Evolutionary conservation across 2,888 invertebrate species (phyloP), one percentile per base, ranked within the genome.

Genomic region (Alentia gelatinosa): DNA sequence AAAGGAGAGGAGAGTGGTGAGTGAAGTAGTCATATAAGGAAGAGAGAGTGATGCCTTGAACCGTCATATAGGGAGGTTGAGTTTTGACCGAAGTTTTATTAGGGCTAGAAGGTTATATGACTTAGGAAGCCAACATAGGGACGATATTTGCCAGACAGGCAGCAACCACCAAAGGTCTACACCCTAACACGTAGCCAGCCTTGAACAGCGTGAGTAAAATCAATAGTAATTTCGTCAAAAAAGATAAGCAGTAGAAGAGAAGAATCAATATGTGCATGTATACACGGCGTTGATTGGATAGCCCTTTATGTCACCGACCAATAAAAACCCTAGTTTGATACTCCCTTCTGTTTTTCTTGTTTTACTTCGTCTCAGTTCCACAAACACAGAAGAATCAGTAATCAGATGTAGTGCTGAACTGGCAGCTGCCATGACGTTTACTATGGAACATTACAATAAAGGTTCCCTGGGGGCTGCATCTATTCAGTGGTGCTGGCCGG

Each of bases 211-310:
- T 56, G 56, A 56, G 56, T 56, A 56, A 56, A 56, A 56, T 56
- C 56, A 56, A 56, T 56, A 56, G 56, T 56, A 56, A 56, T 56
- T 56, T 56, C n/a, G 56, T 56, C 56, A 56, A 56, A 56, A n/a
- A 56, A 56, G 56, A 56, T 56, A 56, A 56, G 56, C 56, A 56
- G 56, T 19, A 56, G 56, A 56, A 19, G 3, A 56, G 9, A 4
- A n/a, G 9, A 56, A 56, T 56, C 56, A 12, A 56, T 56, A 56
- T n/a, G 23, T 56, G n/a, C 56, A 56, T 56, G 56, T 12, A 56
- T 56, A n/a, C 56, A 56, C 56, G 56, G 19, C 56, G 19, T 4
- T 12, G 56, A 56, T 56, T n/a, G 56, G n/a, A n/a, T 12, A n/a
- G 56, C 56, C n/a, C 56, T n/a, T n/a, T 56, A 56, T 56, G 19